phyloP scores from a whole-genome alignment of 2,113 vertebrate species.

The Albula goreensis region DNA sequence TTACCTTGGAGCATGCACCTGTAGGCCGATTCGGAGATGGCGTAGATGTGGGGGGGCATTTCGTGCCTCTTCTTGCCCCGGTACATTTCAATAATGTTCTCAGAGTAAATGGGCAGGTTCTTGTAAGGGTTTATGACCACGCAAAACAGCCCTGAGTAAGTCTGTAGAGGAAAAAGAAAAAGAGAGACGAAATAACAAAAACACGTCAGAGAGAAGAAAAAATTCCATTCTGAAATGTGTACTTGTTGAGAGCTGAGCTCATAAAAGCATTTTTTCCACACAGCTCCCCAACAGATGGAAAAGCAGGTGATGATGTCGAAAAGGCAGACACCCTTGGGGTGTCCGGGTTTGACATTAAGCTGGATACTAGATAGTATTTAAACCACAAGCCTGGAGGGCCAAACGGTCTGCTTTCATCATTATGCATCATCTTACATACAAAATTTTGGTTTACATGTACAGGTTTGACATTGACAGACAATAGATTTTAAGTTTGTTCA shows the following conservation, averaged over 20 bases:
- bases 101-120: slow-evolving; percentile 73
- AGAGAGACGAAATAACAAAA: slow-evolving; percentile 14
- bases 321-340: neutral
- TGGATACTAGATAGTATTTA: too few relatives aligned
- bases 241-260: neutral
- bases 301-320: neutral
- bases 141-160: slow-evolving; percentile 70
- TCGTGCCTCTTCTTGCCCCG: slow-evolving; percentile 72
- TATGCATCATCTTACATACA: too few relatives aligned
- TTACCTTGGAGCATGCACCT: slow-evolving; percentile 74
- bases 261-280: neutral
- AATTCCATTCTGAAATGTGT: neutral
- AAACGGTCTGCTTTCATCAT: too few relatives aligned
- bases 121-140: slow-evolving; percentile 76
- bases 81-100: slow-evolving; percentile 76
- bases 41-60: slow-evolving; percentile 73
- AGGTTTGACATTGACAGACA: too few relatives aligned
- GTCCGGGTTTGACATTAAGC: neutral
- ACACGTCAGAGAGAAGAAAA: neutral
- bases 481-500: too few relatives aligned
- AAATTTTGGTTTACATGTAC: too few relatives aligned
- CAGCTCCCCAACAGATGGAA: too few relatives aligned
- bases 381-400: too few relatives aligned
- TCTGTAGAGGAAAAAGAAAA: slow-evolving; percentile 50
- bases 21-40: slow-evolving; percentile 72